Evolutionary conservation across 2,113 vertebrate species (phyloP), one percentile per base, ranked within the genome.

Genomic region (Mormyrus iriodes): DNA sequence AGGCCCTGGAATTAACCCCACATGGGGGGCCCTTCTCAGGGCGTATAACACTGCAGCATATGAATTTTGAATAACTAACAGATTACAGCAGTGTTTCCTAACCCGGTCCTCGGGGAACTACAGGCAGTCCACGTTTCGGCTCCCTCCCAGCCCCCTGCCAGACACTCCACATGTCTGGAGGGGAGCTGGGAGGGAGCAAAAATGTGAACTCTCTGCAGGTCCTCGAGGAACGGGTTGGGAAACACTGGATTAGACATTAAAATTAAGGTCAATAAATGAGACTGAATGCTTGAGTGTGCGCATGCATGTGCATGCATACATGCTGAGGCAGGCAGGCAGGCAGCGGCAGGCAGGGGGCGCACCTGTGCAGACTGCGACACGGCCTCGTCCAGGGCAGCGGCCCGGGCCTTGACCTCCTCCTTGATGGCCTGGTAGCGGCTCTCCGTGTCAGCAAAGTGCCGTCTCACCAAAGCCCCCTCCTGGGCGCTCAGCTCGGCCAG

Each of bases 321-420:
- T 46, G 88, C 44, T 12, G 27, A 73, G 48, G 51, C 7, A 42
- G 21, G 42, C 39, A 39, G 48, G 49, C 21, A n/a, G 35, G 19
- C 49, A 83, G 88, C 3, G 76, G 10, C 19, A 82, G 9, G 35
- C 24, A 53, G 49, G 31, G 65, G 9, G 52, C 42, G 0, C 95
- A 99, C 98, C 98, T 99, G 98, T 49, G 97, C 93, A 0, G 98
- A 99, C 92, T 99, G 98, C 0, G 98, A 98, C 88, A 98, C 95
- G 0, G 98, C 98, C 91, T 99, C 98, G 0, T 99, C 98, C 0
- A 99, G 94, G 0, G 95, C 93, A 0, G 96, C 92, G 0, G 98
- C 98, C 0, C 98, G 95, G 91, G 95, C 95, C 90, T 98, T 97
- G 73, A 99, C 97, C 86, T 98, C 98, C 91, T 97, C 97, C 92